Conservation (phyloP, 1,140 invertebrate species). For the Hypsibius dujardini region DNA sequence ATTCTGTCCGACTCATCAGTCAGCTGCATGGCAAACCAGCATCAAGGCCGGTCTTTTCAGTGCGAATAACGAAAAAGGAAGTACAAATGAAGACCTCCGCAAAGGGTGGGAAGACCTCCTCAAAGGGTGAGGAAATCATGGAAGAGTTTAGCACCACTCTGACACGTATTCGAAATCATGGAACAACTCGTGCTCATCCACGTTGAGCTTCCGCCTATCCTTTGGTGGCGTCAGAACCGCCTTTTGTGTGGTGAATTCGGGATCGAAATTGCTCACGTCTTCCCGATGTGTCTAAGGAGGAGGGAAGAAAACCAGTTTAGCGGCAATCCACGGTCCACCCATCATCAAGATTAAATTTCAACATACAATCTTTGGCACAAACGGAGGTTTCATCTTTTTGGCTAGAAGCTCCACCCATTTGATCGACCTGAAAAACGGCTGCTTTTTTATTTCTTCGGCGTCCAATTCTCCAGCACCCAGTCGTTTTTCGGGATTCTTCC, state of each 20-base stretch:
- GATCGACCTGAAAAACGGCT: constrained; percentile 74
- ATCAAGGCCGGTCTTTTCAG: too few species aligned
- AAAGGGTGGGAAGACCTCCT: too few species aligned
- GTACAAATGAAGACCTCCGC: too few species aligned
- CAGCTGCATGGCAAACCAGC: too few species aligned
- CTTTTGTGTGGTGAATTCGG: constrained; percentile 94
- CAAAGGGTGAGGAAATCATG: too few species aligned
- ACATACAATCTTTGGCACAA: constrained; percentile 87
- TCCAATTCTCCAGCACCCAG: constrained; percentile 92
- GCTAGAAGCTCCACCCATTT: constrained; percentile 85
- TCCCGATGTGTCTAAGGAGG: constrained; percentile 54
- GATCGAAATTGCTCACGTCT: constrained; percentile 99
- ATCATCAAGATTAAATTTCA: constrained; percentile 18
- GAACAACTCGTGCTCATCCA: constrained; percentile 76
- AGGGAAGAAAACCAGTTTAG: neutral
- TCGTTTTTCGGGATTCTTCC: constrained; percentile 90
- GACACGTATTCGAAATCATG: constrained; percentile 93
- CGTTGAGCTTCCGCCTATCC: constrained; percentile 67
- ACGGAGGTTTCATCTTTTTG: constrained; percentile 83
- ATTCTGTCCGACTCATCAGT: too few species aligned
- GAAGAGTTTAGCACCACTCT: constrained; percentile 60
- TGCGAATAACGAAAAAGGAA: too few species aligned
- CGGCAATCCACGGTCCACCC: neutral
- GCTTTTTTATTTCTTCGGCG: constrained; percentile 97
- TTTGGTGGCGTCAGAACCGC: constrained; percentile 89